These are phyloP conservation scores for Xanthorhoe spadicearia DNA, from an alignment of 2,888 invertebrate genomes.

Conservation along the genomic window DNA sequence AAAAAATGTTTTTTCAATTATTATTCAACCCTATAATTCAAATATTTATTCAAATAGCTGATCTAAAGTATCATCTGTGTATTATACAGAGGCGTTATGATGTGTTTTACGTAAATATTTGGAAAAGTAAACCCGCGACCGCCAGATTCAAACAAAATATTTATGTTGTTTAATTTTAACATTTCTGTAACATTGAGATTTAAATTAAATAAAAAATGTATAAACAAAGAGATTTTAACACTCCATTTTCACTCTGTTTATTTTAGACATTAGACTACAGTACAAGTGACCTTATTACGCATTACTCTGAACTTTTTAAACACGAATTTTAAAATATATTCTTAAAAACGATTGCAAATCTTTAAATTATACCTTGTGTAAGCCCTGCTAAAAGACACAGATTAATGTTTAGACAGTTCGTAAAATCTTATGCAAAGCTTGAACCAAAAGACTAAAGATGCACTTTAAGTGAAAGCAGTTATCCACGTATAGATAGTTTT, in stretches of 20 bases:
- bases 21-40: conserved; percentile 3
- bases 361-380: conserved; percentile 11
- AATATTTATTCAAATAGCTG: conserved; percentile 16
- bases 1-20: no score
- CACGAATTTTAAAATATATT: not conserved
- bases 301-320: not conserved
- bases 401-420: conserved; percentile 21
- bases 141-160: conserved; percentile 32
- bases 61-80: conserved; percentile 16
- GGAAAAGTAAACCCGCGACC: conserved; percentile 40
- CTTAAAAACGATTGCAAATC: conserved; percentile 9
- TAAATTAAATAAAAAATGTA: not conserved
- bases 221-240: no score
- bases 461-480: not conserved
- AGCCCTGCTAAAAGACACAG: conserved; percentile 11
- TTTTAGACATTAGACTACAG: not conserved
- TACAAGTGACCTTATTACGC: not conserved
- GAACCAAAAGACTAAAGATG: not conserved
- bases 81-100: conserved; percentile 40
- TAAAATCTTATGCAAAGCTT: conserved; percentile 15
- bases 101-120: conserved; percentile 51
- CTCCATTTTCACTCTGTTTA: not conserved
- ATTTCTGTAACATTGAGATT: conserved; percentile 1
- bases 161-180: conserved; percentile 20
- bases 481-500: not conserved